Conservation (phyloP, 2,888 invertebrate genomes). For the Poecilobothrus nobilitatus region DNA sequence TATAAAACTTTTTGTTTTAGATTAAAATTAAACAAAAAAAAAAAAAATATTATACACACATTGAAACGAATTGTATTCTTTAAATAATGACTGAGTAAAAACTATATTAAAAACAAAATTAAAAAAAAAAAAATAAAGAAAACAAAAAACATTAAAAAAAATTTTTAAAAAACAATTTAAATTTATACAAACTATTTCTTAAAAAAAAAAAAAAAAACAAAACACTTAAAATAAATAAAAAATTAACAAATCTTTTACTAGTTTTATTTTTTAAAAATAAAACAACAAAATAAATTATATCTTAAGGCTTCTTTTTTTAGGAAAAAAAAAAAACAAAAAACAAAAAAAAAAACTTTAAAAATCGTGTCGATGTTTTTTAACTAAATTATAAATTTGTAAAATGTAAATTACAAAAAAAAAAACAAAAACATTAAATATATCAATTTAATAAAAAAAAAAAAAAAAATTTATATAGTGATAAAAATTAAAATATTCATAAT, state of each 20-base stretch:
- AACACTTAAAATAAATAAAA: not conserved
- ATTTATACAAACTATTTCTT: constrained; percentile 2
- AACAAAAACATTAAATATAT: not conserved
- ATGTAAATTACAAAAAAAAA: not conserved
- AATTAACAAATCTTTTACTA: no score
- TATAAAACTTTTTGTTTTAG: no score
- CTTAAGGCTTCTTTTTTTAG: not conserved
- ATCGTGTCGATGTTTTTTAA: not conserved
- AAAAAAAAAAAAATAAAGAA: not conserved
- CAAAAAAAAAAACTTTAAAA: not conserved
- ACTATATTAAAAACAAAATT: not conserved
- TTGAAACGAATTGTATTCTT: constrained; percentile 6
- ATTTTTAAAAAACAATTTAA: not conserved
- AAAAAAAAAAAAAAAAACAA: no score
- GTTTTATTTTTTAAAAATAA: no score
- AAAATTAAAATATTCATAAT: no score
- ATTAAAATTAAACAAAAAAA: no score
- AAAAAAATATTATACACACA: not conserved
- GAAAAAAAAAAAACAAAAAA: not conserved
- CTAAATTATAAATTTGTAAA: not conserved
- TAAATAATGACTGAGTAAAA: not conserved
- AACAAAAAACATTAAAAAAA: no score
- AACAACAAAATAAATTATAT: no score
- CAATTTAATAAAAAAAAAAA: not conserved
- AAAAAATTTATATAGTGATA: not conserved